Base-by-base conservation (phyloP, 2,888 invertebrate genomes). In the Octonoba sinensis region DNA sequence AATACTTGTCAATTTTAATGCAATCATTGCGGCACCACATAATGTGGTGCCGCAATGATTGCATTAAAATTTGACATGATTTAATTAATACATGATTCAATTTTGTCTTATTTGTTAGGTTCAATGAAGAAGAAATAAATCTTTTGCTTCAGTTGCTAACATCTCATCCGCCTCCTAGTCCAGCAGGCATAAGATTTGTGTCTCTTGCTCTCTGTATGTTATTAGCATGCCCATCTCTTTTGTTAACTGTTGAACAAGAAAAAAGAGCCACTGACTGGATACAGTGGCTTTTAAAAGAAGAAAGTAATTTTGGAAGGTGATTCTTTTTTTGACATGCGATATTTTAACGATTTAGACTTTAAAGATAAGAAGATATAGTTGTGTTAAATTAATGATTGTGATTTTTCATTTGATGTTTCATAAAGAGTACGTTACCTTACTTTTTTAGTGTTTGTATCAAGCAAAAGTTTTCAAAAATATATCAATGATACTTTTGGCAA, bases 171-270 rank as follows among this genome's bases (percentile, higher is more conserved):
- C 93, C 94, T 22, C 94, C 95, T 0, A 95, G 95, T n/a, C 93
- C 95, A 27, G 95, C 96, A 46, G 97, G 97, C 13, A 95, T 96
- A 11, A 90, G 96, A 87, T 97, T 97, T 88, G 96, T 97, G 0
- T 96, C 96, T 0, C 91, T 97, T 51, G 96, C 96, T 22, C 91
- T 98, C 1, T 97, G 97, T 87, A 96, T 97, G 94, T 91, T 98
- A 0, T 93, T 98, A 60, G 96, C 97, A 0, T 97, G 96, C 88
- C 96, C 97, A 0, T 95, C 95, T 2, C 89, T 98, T 22, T 93
- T 94, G 86, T 91, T 92, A 85, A 91, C 92, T 65, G 89, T 91
- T 56, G 93, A 94, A 83, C 93, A 95, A 86, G 98, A 98, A 89
- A 93, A 93, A 84, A 93, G 93, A 86, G 94, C 95, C 18, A 93